phyloP scores from a whole-genome alignment of 2,888 invertebrate species.

The Trypoxylon attenuatum region DNA sequence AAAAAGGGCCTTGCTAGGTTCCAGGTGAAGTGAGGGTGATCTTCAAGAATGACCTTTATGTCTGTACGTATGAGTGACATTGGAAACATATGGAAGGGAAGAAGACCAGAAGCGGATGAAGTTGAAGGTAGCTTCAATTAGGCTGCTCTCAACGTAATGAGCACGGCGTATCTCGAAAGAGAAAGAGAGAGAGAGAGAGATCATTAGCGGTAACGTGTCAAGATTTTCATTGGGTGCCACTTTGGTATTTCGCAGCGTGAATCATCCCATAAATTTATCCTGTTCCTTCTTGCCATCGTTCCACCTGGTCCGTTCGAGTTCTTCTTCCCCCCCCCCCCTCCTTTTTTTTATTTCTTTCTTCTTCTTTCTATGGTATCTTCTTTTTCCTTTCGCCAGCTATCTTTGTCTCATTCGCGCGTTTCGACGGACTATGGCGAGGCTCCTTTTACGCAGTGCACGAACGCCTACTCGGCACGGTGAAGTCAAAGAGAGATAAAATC shows the following conservation, averaged over 20 bases:
- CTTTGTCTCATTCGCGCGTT: neutral
- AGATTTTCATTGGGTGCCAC: neutral
- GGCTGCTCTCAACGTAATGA: too few species aligned
- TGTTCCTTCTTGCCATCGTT: neutral
- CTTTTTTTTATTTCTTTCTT: slow-evolving; percentile 20
- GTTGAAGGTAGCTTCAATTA: too few species aligned
- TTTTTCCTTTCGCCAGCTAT: neutral
- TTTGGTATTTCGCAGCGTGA: neutral
- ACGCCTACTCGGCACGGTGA: slow-evolving; percentile 52
- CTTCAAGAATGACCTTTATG: too few species aligned
- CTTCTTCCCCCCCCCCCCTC: neutral
- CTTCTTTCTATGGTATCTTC: slow-evolving; percentile 22
- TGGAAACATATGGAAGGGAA: too few species aligned
- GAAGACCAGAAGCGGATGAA: too few species aligned
- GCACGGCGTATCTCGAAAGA: too few species aligned
- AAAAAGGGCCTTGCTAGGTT: too few species aligned
- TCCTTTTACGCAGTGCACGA: slow-evolving; percentile 26
- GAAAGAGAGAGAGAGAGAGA: neutral
- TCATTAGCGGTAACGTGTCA: neutral
- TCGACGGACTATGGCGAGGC: neutral
- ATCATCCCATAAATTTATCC: neutral
- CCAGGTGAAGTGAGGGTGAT: too few species aligned
- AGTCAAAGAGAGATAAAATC: slow-evolving; percentile 73
- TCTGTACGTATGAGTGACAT: too few species aligned
- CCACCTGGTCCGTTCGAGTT: neutral